Conservation (phyloP, 2,797 vertebrate species). For the Eleutherodactylus coqui region DNA sequence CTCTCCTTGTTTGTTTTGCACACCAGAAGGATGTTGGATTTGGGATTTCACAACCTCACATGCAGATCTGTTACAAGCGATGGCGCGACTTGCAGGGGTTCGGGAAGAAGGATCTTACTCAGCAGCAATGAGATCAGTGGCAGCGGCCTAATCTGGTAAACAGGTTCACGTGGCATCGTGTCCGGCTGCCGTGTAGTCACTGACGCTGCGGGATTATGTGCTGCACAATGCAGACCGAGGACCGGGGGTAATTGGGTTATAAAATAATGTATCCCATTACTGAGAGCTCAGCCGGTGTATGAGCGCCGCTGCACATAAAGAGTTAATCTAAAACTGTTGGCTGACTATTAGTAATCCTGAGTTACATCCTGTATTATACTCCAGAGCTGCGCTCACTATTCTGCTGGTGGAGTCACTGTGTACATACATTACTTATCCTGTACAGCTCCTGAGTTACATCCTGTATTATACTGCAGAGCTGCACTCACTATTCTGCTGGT, state of each 20-base stretch:
- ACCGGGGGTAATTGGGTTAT: neutral
- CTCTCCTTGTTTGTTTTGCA: too few relatives aligned
- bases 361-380: conserved; percentile 7
- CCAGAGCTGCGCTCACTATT: neutral
- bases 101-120: neutral
- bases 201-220: neutral
- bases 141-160: neutral
- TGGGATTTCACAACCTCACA: neutral
- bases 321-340: too few relatives aligned
- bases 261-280: neutral
- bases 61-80: neutral
- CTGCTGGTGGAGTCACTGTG: neutral
- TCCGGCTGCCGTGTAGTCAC: neutral
- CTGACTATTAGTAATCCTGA: neutral
- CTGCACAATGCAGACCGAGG: neutral
- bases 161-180: neutral
- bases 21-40: neutral
- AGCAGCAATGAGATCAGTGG: neutral
- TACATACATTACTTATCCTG: neutral
- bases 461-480: neutral
- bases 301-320: neutral
- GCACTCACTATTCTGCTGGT: neutral
- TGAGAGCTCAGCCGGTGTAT: neutral
- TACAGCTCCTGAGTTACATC: too few relatives aligned
- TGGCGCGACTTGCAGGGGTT: neutral